Base-by-base conservation (phyloP, 2,113 vertebrate species). In the Melanostigma gelatinosum region DNA sequence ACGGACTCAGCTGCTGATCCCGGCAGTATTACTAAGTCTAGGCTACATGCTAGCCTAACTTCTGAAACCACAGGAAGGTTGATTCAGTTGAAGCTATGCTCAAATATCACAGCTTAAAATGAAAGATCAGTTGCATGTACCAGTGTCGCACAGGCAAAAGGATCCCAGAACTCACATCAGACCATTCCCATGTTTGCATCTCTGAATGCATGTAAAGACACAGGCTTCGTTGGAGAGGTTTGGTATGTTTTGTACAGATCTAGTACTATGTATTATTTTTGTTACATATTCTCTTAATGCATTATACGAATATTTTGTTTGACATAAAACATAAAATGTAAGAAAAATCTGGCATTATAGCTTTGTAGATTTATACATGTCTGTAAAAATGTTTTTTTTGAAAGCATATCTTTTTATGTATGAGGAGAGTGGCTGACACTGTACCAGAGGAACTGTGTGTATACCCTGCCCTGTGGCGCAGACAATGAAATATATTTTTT, bases 381-480 rank as follows among this genome's bases (percentile, higher is more conserved):
- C 78, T 95, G 93, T 95, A 94, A 88, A 94, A 91, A 93, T 79
- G 85, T 92, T 88, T 84, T 86, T 91, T 60, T 87, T 79, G 82
- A 77, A 92, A 88, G 84, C 89, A 89, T 92, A 89, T 93, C 79
- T 93, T 92, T 92, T 91, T 90, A 91, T 92, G 92, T 93, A 83
- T 91, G 87, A 93, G 87, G 91, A 93, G 92, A 93, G 89, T 94
- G 94, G 89, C 93, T 93, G 94, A 95, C 94, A 95, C 94, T 95
- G 94, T 94, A 94, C 90, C 91, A 95, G 94, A 95, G 89, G 91
- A 94, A 92, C 84, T 95, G 92, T 94, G 91, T 93, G 93, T 93
- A 93, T 94, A 87, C 85, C 90, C 94, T 96, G 95, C 95, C 94
- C 95, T 95, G 94, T 95, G 94, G 95, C 95, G 94, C 95, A 96